Evolutionary conservation across 2,113 vertebrate genomes (phyloP).

Genomic region (Holacanthus passer): DNA sequence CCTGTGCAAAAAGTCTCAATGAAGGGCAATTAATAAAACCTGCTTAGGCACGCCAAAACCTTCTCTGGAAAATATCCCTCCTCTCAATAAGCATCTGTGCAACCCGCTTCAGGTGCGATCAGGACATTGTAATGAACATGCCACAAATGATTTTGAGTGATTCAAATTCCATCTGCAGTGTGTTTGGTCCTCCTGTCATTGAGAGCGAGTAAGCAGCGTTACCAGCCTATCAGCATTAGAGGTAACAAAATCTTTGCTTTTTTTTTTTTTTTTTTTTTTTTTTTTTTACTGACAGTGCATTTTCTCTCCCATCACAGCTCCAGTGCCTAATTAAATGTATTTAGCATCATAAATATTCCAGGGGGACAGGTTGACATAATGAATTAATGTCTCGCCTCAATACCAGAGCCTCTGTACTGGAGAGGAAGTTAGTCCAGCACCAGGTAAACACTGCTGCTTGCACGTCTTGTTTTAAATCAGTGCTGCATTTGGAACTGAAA

Average conservation of each 20-base stretch:
- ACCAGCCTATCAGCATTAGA: conserved; percentile 74
- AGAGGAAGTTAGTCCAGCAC: conserved; percentile 75
- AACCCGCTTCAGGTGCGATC: conserved; percentile 61
- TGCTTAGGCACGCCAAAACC: conserved; percentile 37
- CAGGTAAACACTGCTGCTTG: conserved; percentile 79
- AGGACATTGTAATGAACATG: conserved; percentile 74
- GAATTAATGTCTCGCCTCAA: conserved; percentile 86
- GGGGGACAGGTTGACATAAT: conserved; percentile 85
- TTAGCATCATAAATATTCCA: conserved; percentile 89
- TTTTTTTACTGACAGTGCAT: conserved; percentile 80
- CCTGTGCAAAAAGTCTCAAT: conserved; percentile 18
- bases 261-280: conserved; percentile 66
- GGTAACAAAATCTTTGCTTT: conserved; percentile 75
- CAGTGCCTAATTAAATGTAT: conserved; percentile 86
- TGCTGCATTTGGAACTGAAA: conserved; percentile 61
- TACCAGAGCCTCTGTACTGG: conserved; percentile 80
- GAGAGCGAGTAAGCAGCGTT: conserved; percentile 71
- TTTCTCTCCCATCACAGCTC: conserved; percentile 81
- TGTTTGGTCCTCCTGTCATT: conserved; percentile 61
- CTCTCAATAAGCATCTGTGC: conserved; percentile 55
- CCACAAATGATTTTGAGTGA: conserved; percentile 61
- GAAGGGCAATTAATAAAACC: conserved; percentile 42
- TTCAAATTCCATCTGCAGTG: conserved; percentile 56
- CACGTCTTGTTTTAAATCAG: conserved; percentile 79
- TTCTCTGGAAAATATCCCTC: conserved; percentile 35